A percentile compares a stretch with the other conserved stretches of the same genome.
These are phyloP conservation scores for Ladona fulva DNA, from an alignment of 1,140 invertebrate genomes.

Conservation along the genomic window DNA sequence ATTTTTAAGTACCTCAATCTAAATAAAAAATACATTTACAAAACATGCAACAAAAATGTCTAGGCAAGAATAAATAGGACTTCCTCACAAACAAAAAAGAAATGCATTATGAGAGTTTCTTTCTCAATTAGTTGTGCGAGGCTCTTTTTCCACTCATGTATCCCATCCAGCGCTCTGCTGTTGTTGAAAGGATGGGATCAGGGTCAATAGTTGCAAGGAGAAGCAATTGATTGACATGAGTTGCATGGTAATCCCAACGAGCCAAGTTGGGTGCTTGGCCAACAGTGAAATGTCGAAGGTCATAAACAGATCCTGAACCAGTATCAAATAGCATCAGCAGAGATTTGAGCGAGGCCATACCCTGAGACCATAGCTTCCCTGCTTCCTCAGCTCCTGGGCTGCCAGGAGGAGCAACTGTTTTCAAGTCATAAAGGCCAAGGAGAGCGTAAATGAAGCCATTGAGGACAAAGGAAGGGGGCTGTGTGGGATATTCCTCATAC, in stretches of 20 bases:
- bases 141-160: conserved; percentile 94
- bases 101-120: neutral
- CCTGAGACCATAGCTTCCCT: conserved; percentile 68
- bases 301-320: conserved; percentile 93
- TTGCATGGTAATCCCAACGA: conserved; percentile 96
- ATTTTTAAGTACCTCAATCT: neutral
- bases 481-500: conserved; percentile 99
- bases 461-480: conserved; percentile 87
- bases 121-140: conserved; percentile 69
- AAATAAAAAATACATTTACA: neutral
- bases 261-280: conserved; percentile 85
- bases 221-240: conserved; percentile 93
- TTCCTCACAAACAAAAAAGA: neutral
- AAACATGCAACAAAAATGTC: neutral
- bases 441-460: conserved; percentile 99
- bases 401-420: conserved; percentile 48
- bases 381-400: conserved; percentile 50
- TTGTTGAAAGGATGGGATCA: conserved; percentile 70
- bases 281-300: conserved; percentile 85
- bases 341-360: conserved; percentile 79
- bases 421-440: conserved; percentile 89
- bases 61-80: conserved; percentile 1
- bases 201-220: conserved; percentile 80
- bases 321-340: conserved; percentile 91
- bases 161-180: conserved; percentile 86